Base-by-base conservation (phyloP, 2,797 vertebrate species). In the Garrulus glandarius region DNA sequence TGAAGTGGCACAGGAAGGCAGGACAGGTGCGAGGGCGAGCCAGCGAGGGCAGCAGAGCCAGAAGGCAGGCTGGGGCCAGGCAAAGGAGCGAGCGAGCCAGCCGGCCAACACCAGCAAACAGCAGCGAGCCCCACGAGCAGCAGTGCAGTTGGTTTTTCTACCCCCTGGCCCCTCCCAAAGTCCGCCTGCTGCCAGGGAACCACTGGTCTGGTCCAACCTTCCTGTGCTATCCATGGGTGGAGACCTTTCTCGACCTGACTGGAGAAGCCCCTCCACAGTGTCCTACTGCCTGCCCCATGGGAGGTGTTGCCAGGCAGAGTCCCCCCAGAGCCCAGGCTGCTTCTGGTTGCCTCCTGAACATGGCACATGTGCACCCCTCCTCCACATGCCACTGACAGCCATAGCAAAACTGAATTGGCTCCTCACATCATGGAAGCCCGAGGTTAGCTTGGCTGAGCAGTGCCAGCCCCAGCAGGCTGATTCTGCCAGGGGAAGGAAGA, bases 401-500 rank as follows among this genome's bases (percentile, higher is more conserved):
- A 34, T 10, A 56, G 24, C 55, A 56, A 36, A 56, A 7, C n/a
- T 56, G 55, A 56, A 24, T 23, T 34, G n/a, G 55, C n/a, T 36
- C n/a, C 23, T 57, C n/a, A 16, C n/a, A 36, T 10, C n/a, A 5
- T 5, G 72, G 75, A 55, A 93, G 89, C 49, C 56, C 75, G 63
- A 27, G 55, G 43, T 84, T 81, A 46, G 60, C 49, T 84, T 84
- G 90, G 74, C 83, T 75, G 70, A 72, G 60, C 67, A 76, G 41
- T 13, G 39, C 18, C 15, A 88, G 76, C 84, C 61, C 65, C 11
- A 74, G 84, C 84, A 92, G 69, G 72, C 67, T 71, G 79, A 57
- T 47, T 43, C 44, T 95, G 84, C 87, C 87, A 86, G 82, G 75
- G 69, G 30, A 68, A 80, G 89, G 36, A 80, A 83, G 91, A 92